Base-by-base conservation (phyloP, 2,113 vertebrate species). In the Nothobranchius kuhntae region DNA sequence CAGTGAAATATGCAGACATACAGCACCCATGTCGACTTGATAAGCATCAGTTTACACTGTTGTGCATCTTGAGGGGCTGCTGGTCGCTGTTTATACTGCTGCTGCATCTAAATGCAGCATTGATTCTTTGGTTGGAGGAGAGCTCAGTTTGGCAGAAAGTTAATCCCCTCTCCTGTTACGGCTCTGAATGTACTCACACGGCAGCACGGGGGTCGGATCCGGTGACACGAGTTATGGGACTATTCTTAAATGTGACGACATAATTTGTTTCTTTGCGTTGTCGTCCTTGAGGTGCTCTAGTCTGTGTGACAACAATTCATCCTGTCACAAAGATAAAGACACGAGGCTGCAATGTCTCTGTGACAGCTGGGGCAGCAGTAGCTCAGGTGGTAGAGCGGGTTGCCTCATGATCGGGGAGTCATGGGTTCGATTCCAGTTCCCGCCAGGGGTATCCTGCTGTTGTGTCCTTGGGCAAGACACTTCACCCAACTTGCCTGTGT, bases 121-220 rank as follows among this genome's bases (percentile, higher is more conserved):
- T 40, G 30, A 56, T 56, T 56, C 15, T 56, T 56, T n/a, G 36
- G 54, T 10, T 38, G 35, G 13, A 17, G 30, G 54, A 56, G 54
- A 38, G 14, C 54, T 56, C 35, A 6, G 14, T 15, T 55, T 36
- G 35, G 36, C 35, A 38, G 54, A 38, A 38, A 15, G 8, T 56
- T 15, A n/a, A 36, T 40, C 35, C 54, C 54, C 14, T 56, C 35
- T 56, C 30, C 54, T 38, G 9, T 56, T n/a, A 38, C 54, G 9
- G 30, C 48, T 10, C n/a, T 51, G 48, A 51, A 51, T 51, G 21
- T 9, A 17, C 54, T 56, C 35, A 40, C 35, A 40, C n/a, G 9
- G 38, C 36, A n/a, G 13, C 36, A 6, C 35, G 10, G 48, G 48
- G 48, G n/a, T 10, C 8, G n/a, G 48, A 51, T 51, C 48, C 48